Evolutionary conservation across 2,888 invertebrate species (phyloP).

Genomic region (Drosophila kambysellisi): DNA sequence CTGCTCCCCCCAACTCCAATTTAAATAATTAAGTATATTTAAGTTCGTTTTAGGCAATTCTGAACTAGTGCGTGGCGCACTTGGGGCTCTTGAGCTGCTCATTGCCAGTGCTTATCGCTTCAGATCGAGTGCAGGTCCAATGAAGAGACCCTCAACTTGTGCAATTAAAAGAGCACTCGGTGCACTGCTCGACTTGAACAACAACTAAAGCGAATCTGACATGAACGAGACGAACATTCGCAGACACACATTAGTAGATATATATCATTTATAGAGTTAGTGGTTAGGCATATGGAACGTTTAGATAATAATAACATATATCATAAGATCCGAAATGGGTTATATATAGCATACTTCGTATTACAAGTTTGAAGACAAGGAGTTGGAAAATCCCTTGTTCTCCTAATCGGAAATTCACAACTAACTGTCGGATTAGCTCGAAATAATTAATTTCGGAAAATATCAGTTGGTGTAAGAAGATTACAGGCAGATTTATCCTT

Average conservation of each 20-base stretch:
- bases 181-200: constrained; percentile 1
- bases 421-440: too few species aligned
- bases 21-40: constrained; percentile 18
- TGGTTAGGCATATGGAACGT: background rate
- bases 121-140: background rate
- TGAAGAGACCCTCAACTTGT: constrained; percentile 1
- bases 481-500: background rate
- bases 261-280: background rate
- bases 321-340: background rate
- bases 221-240: background rate
- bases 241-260: background rate
- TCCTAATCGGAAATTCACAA: background rate
- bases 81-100: background rate
- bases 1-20: background rate
- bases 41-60: constrained; percentile 22
- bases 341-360: too few species aligned
- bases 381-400: background rate
- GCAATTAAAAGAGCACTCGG: constrained; percentile 5
- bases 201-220: background rate
- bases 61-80: constrained; percentile 38
- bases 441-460: too few species aligned
- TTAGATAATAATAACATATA: background rate
- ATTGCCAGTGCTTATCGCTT: constrained; percentile 6
- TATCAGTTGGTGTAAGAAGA: background rate
- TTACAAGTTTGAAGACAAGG: background rate